These are phyloP conservation scores for Drosophila nannoptera DNA, from an alignment of 1,140 invertebrate species.

Conservation along the genomic window DNA sequence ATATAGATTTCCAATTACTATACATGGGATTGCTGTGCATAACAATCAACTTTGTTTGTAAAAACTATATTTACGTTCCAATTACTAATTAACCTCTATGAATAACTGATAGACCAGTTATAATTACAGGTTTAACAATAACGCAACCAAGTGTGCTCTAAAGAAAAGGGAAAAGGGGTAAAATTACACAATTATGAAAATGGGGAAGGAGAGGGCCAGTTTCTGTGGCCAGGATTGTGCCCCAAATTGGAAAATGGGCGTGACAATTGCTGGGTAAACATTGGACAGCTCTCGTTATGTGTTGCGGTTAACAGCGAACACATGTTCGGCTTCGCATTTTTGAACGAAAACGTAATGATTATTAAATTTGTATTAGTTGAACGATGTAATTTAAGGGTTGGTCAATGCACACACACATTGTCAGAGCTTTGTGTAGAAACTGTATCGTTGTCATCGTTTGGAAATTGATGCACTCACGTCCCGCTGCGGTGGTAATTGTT, in stretches of 20 bases:
- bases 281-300: conserved; percentile 60
- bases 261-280: conserved; percentile 71
- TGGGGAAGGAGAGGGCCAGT: not conserved
- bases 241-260: conserved; percentile 61
- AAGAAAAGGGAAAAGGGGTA: conserved; percentile 56
- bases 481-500: conserved; percentile 58
- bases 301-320: conserved; percentile 66
- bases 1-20: conserved; percentile 53
- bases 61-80: conserved; percentile 62
- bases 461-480: conserved; percentile 24
- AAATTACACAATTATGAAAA: conserved; percentile 68
- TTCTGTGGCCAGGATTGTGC: conserved; percentile 19
- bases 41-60: conserved; percentile 44
- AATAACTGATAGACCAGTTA: conserved; percentile 58
- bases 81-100: conserved; percentile 72
- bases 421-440: conserved; percentile 31
- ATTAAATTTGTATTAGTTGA: conserved; percentile 65
- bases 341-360: conserved; percentile 47
- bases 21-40: conserved; percentile 51
- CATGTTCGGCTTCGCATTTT: conserved; percentile 65
- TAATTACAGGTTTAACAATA: conserved; percentile 52
- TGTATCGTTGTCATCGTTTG: conserved; percentile 39
- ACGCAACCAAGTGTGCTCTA: conserved; percentile 8
- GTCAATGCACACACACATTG: conserved; percentile 14
- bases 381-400: conserved; percentile 50